Percentiles rank a stretch among this genome's conserved stretches.
Conservation (phyloP, 2,888 invertebrate species). For the Drosophila leonis region DNA sequence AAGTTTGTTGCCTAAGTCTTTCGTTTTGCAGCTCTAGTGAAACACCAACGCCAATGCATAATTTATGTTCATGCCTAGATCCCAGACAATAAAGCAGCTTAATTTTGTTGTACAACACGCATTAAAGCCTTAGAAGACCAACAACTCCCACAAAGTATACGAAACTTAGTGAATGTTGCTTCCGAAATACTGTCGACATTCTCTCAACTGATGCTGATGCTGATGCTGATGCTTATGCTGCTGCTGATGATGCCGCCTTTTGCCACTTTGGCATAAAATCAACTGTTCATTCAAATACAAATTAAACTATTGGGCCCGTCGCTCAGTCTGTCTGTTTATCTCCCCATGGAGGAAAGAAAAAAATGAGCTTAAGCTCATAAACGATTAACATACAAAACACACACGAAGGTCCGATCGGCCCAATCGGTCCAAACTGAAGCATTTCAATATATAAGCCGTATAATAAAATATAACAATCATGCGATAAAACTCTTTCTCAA, state of each 20-base stretch:
- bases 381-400: slow-evolving; percentile 82
- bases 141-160: slow-evolving; percentile 67
- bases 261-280: slow-evolving; percentile 79
- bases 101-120: slow-evolving; percentile 63
- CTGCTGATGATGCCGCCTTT: slow-evolving; percentile 48
- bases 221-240: slow-evolving; percentile 8
- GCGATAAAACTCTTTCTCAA: slow-evolving; percentile 81
- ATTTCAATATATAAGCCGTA: slow-evolving; percentile 79
- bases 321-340: slow-evolving; percentile 35
- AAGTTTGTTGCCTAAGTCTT: slow-evolving; percentile 69
- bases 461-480: slow-evolving; percentile 82
- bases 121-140: slow-evolving; percentile 61
- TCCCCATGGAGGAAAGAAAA: slow-evolving; percentile 15
- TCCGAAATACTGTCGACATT: slow-evolving; percentile 57
- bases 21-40: slow-evolving; percentile 31
- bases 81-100: slow-evolving; percentile 57
- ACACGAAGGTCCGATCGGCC: slow-evolving; percentile 70
- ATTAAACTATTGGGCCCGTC: slow-evolving; percentile 79
- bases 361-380: slow-evolving; percentile 75
- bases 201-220: slow-evolving; percentile 16
- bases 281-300: slow-evolving; percentile 81
- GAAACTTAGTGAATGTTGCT: slow-evolving; percentile 42
- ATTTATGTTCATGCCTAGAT: slow-evolving; percentile 54
- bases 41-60: slow-evolving; percentile 56
- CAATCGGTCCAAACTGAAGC: slow-evolving; percentile 68